phyloP scores from a whole-genome alignment of 2,888 invertebrate genomes.

The Beris chalybata region DNA sequence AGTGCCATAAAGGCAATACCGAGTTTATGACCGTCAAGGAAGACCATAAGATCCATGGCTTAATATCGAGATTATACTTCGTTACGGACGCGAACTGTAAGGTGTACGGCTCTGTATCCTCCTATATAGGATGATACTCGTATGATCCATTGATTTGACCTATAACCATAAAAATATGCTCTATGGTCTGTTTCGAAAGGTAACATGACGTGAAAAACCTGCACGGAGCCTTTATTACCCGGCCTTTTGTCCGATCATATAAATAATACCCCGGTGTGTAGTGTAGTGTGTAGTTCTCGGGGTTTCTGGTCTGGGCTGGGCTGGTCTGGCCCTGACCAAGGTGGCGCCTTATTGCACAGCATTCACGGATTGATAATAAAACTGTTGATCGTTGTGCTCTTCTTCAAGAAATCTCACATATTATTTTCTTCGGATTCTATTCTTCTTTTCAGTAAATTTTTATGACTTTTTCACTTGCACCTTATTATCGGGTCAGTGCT shows the following conservation, averaged over 20 bases:
- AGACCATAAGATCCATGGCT: slow-evolving; percentile 9
- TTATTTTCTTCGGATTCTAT: slow-evolving; percentile 8
- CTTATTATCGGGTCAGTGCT: slow-evolving; percentile 37
- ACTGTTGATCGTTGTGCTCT: slow-evolving; percentile 18
- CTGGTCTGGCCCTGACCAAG: not conserved
- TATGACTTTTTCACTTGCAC: slow-evolving; percentile 40
- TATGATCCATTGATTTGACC: slow-evolving; percentile 37
- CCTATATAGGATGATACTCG: not conserved
- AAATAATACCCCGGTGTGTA: too few relatives aligned
- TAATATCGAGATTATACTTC: slow-evolving; percentile 1
- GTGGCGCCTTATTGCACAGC: slow-evolving; percentile 28
- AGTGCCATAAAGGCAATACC: slow-evolving; percentile 14
- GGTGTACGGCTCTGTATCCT: too few relatives aligned
- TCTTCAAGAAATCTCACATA: slow-evolving; percentile 6
- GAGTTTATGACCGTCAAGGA: slow-evolving; percentile 23
- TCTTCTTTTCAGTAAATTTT: slow-evolving; percentile 18
- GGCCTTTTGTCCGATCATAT: slow-evolving; percentile 14
- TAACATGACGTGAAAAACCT: slow-evolving; percentile 16
- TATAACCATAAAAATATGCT: slow-evolving; percentile 34
- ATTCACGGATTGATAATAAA: slow-evolving; percentile 29
- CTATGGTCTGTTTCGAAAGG: slow-evolving; percentile 16
- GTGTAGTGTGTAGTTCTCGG: too few relatives aligned
- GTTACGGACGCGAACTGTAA: not conserved
- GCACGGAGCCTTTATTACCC: slow-evolving; percentile 16
- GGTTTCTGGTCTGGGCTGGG: too few relatives aligned